phyloP scores from a whole-genome alignment of 2,113 vertebrate genomes.

The Mirounga angustirostris region DNA sequence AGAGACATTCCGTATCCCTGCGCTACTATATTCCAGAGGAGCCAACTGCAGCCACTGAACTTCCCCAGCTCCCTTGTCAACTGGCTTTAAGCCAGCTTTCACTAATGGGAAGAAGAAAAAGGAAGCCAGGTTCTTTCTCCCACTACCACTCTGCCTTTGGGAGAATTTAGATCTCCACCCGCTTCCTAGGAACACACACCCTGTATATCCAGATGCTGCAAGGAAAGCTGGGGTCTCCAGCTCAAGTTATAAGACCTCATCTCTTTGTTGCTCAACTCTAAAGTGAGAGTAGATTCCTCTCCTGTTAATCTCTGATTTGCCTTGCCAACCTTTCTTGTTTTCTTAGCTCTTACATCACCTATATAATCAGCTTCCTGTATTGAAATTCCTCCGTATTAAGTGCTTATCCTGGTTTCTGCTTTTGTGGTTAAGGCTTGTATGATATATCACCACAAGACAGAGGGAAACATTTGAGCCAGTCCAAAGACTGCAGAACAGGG shows the following conservation, averaged over 20 bases:
- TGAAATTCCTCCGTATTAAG: background rate
- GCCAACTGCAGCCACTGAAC: background rate
- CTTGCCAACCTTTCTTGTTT: background rate
- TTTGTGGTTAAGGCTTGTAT: background rate
- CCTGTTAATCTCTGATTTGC: background rate
- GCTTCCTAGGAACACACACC: accelerated
- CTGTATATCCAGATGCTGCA: background rate
- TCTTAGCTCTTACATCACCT: background rate
- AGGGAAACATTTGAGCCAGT: background rate
- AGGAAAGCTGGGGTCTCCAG: background rate
- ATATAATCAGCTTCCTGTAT: background rate
- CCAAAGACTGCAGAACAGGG: background rate
- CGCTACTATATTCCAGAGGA: background rate
- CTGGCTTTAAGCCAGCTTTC: background rate
- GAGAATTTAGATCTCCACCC: background rate
- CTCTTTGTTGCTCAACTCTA: background rate
- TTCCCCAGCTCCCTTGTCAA: background rate
- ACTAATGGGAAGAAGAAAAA: background rate
- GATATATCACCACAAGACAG: background rate
- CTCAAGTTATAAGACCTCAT: background rate
- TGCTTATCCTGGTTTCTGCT: background rate
- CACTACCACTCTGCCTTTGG: background rate
- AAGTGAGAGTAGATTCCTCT: background rate
- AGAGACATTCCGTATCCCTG: background rate
- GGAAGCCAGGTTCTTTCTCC: background rate